Base-by-base conservation (phyloP, 2,888 invertebrate species). In the Eupelmus urozonus region DNA sequence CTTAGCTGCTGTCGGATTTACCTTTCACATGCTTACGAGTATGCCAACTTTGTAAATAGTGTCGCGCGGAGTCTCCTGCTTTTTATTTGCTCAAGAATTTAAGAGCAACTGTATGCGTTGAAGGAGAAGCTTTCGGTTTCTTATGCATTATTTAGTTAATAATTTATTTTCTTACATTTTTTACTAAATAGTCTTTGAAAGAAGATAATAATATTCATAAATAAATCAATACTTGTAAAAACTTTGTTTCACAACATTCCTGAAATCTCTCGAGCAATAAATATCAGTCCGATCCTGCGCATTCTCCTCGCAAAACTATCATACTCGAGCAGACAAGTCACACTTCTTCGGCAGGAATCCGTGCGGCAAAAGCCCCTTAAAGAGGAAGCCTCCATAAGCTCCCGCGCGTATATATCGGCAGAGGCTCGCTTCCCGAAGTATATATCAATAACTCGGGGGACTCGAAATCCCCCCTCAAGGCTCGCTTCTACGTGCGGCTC, bases 401-500 rank as follows among this genome's bases (percentile, higher is more conserved):
- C 20, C 16, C 34, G 4, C 60, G 2, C 49, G 5, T 20, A 7
- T 16, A 34, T 62, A 59, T 76, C 13, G 65, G 59, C 20, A 23
- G 13, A 34, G 25, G 53, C 16, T 11, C n/a, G 23, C 20, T 18
- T 25, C 49, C 53, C n/a, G 34, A 25, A 69, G 62, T 81, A 76
- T n/a, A n/a, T 84, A 84, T 85, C 85, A 84, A 85, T 85, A 85
- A 84, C 83, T 83, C 83, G 18, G 57, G 69, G 69, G 70, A 63
- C 77, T 40, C 70, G 71, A 72, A 82, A 81, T 75, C 76, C 73
- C n/a, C 78, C 80, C 78, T 79, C 77, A n/a, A 42, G 55, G 45
- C 45, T 4, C 16, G 16, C 13, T 16, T 53, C 18, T 53, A 4
- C 67, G 72, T 55, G 51, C 51, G 76, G 79, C 78, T 78, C 80